Evolutionary conservation across 2,888 invertebrate species (phyloP).

Genomic region (Liopterus haemorrhoidalis): DNA sequence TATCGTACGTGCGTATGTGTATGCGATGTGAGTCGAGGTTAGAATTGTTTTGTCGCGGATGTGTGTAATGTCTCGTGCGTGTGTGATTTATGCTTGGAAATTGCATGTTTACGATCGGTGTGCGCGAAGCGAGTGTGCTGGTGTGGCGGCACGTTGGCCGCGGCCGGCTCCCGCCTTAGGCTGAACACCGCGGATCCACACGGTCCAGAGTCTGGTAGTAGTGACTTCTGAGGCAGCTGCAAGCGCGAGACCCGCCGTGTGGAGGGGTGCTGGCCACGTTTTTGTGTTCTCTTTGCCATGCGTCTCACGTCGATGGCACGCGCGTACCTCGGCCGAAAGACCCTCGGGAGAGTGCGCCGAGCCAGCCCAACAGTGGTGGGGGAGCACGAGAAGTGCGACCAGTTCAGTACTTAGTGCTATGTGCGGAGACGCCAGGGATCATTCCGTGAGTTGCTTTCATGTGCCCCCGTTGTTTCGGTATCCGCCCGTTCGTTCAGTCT

Average conservation of each 20-base stretch:
- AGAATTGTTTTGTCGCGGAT: no score
- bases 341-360: conserved; percentile 42
- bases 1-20: no score
- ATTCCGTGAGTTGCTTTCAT: conserved; percentile 51
- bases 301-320: conserved; percentile 46
- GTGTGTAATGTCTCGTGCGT: no score
- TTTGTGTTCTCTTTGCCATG: conserved; percentile 44
- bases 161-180: neutral
- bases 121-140: conserved; percentile 10
- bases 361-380: conserved; percentile 31
- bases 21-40: no score
- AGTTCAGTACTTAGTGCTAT: conserved; percentile 41
- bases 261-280: conserved; percentile 35
- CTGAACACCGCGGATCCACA: conserved; percentile 3
- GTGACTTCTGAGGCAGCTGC: conserved; percentile 20
- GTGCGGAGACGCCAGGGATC: conserved; percentile 47
- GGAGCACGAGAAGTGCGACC: conserved; percentile 31
- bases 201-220: neutral
- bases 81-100: conserved; percentile 21
- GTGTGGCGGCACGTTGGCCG: neutral
- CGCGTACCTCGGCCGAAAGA: conserved; percentile 40
- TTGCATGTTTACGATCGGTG: conserved; percentile 17
- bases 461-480: conserved; percentile 38
- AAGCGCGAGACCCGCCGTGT: conserved; percentile 16
- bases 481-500: conserved; percentile 16